These are phyloP conservation scores for Mesoclemmys tuberculata DNA, from an alignment of 2,113 vertebrate genomes.

Conservation along the genomic window DNA sequence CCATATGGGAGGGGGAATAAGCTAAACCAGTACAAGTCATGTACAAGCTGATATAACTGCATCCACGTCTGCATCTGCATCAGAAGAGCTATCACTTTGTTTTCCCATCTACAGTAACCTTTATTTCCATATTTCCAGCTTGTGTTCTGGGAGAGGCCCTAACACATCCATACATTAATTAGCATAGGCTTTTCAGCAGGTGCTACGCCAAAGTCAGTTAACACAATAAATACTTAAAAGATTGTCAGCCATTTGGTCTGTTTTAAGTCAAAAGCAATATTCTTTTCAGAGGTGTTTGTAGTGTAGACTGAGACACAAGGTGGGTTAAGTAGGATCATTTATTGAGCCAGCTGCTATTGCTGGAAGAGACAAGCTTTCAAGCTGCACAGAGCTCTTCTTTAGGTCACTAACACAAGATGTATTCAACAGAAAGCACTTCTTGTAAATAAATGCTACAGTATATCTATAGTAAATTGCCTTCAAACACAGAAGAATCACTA, in stretches of 20 bases:
- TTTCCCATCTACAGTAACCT: not conserved
- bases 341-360: not conserved
- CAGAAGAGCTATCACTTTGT: not conserved
- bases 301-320: not conserved
- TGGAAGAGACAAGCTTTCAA: not conserved
- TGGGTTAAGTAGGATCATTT: not conserved
- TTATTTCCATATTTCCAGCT: not conserved
- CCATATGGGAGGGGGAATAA: not conserved
- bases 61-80: too few relatives aligned
- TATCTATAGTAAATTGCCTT: not conserved
- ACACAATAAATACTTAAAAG: not conserved
- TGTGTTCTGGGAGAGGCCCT: not conserved
- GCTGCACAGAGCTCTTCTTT: not conserved
- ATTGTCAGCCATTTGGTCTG: not conserved
- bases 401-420: not conserved
- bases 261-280: accelerated
- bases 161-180: not conserved
- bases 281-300: not conserved
- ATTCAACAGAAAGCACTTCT: not conserved
- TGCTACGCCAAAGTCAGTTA: not conserved
- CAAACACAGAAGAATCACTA: not conserved
- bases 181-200: not conserved
- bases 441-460: not conserved
- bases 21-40: not conserved
- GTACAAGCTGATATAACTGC: not conserved